Evolutionary conservation across 2,888 invertebrate species (phyloP).

Genomic region (Biston betularia): DNA sequence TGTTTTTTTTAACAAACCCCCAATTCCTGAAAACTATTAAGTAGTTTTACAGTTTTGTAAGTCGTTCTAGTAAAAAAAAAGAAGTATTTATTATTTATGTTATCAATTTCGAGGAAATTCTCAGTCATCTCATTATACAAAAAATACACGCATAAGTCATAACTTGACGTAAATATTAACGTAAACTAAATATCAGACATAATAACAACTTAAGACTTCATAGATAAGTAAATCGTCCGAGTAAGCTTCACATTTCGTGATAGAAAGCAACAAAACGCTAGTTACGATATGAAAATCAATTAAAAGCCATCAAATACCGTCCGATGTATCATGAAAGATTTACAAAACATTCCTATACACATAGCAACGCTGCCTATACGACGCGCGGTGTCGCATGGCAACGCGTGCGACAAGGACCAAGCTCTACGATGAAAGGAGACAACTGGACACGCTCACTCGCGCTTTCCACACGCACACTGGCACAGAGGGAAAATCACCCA

Average conservation of each 20-base stretch:
- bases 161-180: neutral
- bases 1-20: too few species aligned
- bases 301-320: constrained; percentile 39
- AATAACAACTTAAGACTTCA: neutral
- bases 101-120: too few species aligned
- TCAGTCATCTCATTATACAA: neutral
- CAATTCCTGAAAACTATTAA: too few species aligned
- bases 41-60: too few species aligned
- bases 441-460: constrained; percentile 42
- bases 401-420: constrained; percentile 49
- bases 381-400: constrained; percentile 42
- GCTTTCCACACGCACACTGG: constrained; percentile 47
- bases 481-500: constrained; percentile 52
- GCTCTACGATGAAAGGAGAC: constrained; percentile 52
- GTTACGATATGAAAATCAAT: constrained; percentile 39
- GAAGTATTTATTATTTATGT: too few species aligned
- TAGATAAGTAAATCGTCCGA: neutral
- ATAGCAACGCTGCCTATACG: constrained; percentile 63
- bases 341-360: constrained; percentile 47
- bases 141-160: neutral
- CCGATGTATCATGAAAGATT: constrained; percentile 41
- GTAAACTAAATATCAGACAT: neutral
- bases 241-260: constrained; percentile 5
- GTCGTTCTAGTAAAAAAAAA: too few species aligned
- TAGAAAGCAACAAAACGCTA: constrained; percentile 11